Evolutionary conservation across 2,113 vertebrate species (phyloP).

Genomic region (Poecilia latipinna): DNA sequence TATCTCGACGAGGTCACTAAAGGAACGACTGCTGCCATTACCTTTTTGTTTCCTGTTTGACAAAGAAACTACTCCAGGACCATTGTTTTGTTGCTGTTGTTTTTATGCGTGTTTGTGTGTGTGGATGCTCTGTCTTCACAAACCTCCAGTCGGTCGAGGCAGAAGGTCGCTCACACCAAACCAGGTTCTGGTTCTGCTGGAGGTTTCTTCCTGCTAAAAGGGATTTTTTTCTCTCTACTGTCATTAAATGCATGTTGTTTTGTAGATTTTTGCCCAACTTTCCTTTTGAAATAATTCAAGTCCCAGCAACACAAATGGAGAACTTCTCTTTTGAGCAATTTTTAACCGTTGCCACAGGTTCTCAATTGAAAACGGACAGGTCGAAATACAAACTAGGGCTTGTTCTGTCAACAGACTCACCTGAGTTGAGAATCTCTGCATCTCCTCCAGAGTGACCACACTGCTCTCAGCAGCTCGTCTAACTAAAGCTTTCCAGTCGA

Average conservation of each 20-base stretch:
- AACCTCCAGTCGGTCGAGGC: too few relatives aligned
- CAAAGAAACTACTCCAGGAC: neutral
- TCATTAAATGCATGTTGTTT: neutral
- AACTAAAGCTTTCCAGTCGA: neutral
- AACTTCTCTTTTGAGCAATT: neutral
- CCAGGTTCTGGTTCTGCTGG: too few relatives aligned
- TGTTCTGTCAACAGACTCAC: neutral
- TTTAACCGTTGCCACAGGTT: neutral
- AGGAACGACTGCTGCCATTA: too few relatives aligned
- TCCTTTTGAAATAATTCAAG: neutral
- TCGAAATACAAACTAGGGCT: neutral
- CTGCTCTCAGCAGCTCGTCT: too few relatives aligned
- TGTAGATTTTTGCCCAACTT: neutral
- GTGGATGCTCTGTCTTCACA: too few relatives aligned
- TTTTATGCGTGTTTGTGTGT: too few relatives aligned
- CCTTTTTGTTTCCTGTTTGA: neutral
- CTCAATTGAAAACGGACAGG: neutral
- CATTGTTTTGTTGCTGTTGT: too few relatives aligned
- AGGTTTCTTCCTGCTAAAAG: neutral
- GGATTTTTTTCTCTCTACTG: neutral
- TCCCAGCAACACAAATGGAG: neutral
- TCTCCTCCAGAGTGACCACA: neutral
- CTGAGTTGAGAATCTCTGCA: neutral
- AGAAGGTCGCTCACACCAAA: too few relatives aligned
- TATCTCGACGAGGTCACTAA: too few relatives aligned